These are phyloP conservation scores for Cryptocephalus primarius DNA, from an alignment of 2,888 invertebrate species.

Conservation along the genomic window DNA sequence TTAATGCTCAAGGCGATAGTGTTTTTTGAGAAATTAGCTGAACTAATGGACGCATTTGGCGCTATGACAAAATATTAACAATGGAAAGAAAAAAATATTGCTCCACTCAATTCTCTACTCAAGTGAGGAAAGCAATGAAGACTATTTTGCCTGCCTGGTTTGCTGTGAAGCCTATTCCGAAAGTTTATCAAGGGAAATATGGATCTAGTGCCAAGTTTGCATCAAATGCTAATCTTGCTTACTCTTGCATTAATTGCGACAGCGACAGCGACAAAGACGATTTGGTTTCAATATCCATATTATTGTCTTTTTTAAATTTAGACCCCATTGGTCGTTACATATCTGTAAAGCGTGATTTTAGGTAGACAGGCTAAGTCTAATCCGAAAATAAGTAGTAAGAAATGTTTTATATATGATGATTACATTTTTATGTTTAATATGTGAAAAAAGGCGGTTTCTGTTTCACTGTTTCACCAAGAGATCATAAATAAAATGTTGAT, in stretches of 20 bases:
- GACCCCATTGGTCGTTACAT: too few relatives aligned
- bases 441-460: too few relatives aligned
- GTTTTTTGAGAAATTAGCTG: too few relatives aligned
- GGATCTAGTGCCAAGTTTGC: background rate
- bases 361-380: too few relatives aligned
- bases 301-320: background rate
- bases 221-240: too few relatives aligned
- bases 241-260: background rate
- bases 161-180: constrained; percentile 2
- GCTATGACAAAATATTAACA: too few relatives aligned
- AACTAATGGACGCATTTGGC: too few relatives aligned
- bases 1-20: too few relatives aligned
- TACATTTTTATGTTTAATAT: too few relatives aligned
- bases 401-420: background rate
- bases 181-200: constrained; percentile 2
- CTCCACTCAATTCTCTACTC: constrained; percentile 1
- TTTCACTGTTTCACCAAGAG: too few relatives aligned
- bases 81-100: too few relatives aligned
- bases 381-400: background rate
- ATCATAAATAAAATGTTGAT: background rate
- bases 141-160: constrained; percentile 1
- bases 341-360: too few relatives aligned
- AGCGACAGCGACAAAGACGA: background rate
- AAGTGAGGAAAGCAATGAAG: constrained; percentile 1
- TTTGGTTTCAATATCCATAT: background rate